Conservation (phyloP, 2,113 vertebrate genomes). For the Chaenocephalus aceratus region DNA sequence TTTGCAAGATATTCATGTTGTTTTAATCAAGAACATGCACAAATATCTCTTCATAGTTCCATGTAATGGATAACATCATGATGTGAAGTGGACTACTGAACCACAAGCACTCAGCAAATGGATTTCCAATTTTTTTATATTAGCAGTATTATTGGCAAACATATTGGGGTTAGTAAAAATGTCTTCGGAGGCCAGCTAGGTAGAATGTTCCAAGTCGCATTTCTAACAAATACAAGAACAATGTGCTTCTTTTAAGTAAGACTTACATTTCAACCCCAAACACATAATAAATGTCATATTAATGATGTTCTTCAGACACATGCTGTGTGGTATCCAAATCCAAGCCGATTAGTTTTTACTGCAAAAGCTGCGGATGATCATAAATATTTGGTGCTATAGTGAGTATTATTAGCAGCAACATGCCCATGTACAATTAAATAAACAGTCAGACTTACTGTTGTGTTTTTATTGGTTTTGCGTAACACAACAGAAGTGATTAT, state of each 20-base stretch:
- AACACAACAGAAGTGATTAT: not conserved
- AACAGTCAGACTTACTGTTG: not conserved
- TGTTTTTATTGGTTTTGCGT: not conserved
- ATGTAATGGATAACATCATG: constrained; percentile 9
- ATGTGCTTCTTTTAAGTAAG: too few species aligned
- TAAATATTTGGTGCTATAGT: not conserved
- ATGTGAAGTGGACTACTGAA: constrained; percentile 4
- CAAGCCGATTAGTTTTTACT: not conserved
- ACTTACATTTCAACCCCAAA: not conserved
- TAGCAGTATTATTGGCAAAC: not conserved
- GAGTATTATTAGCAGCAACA: not conserved
- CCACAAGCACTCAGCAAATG: not conserved
- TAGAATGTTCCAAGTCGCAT: not conserved
- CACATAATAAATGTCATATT: not conserved
- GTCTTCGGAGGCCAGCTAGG: not conserved
- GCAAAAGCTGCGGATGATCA: too few species aligned
- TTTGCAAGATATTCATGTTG: constrained; percentile 39
- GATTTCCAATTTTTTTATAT: not conserved
- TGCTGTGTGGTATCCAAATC: not conserved
- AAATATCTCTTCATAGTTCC: not conserved
- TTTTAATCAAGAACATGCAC: constrained; percentile 33
- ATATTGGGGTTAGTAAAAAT: not conserved
- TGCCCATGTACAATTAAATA: not conserved
- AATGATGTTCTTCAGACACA: not conserved
- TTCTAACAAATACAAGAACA: not conserved